Base-by-base conservation (phyloP, 1,140 invertebrate species). In the Conopomorpha cramerella region DNA sequence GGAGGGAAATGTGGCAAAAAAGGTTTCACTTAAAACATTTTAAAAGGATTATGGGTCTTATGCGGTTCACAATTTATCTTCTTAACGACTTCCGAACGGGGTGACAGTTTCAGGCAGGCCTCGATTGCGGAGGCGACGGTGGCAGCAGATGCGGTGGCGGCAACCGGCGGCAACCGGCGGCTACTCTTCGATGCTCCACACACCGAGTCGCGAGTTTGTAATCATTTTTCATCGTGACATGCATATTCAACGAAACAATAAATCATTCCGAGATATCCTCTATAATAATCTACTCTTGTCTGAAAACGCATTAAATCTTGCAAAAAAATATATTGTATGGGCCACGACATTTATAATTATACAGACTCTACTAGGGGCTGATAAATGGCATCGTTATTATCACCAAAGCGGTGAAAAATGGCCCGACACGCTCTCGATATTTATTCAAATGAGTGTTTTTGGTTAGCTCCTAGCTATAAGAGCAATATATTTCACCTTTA, bases 341-440 rank as follows among this genome's bases (percentile, higher is more conserved):
- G n/a, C n/a, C n/a, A n/a, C n/a, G n/a, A 57, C 70, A 54, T 70
- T 59, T 68, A 76, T 72, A 71, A 76, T 76, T 76, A 71, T 64
- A 56, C 53, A 66, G 50, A 64, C 66, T 55, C 65, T 71, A n/a
- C 50, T 54, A 56, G 50, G 44, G 44, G 48, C 56, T 74, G 70
- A 74, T 68, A 72, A 72, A 74, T 74, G 61, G 61, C 61, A 51
- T 62, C 57, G 66, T 74, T 74, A 72, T 66, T 65, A 66, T 71
- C 57, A 62, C 63, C 55, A 56, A 51, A 48, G 45, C 49, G 39
- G 52, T 62, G 66, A 71, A 64, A 70, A 73, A 68, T 68, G 51
- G 44, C 52, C 47, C n/a, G n/a, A n/a, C 39, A 31, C 46, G 48
- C 52, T 59, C 55, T 55, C 60, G 41, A 61, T 71, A 62, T 66